Percentiles rank a stretch among this genome's conserved stretches.
Conservation (phyloP, 1,140 invertebrate species). For the Listronotus oregonensis region DNA sequence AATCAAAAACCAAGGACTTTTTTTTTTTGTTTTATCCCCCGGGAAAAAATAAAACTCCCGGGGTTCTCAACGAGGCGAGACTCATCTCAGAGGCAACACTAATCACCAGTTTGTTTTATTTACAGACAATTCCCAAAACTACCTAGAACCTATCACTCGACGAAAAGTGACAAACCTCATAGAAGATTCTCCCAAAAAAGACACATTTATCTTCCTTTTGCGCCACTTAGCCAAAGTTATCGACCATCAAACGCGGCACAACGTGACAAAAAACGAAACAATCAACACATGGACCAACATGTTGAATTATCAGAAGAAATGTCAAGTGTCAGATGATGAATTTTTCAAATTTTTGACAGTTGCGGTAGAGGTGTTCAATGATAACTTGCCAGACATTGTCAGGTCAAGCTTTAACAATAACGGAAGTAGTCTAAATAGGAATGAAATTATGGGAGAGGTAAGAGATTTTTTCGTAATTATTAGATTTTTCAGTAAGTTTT, state of each 20-base stretch:
- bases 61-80: too few relatives aligned
- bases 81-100: too few relatives aligned
- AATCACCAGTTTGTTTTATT: neutral
- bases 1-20: too few relatives aligned
- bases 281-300: conserved; percentile 33
- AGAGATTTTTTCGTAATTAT: too few relatives aligned
- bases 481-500: too few relatives aligned
- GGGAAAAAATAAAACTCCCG: too few relatives aligned
- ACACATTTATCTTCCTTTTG: conserved; percentile 91
- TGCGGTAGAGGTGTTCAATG: conserved; percentile 31
- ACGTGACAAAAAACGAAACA: conserved; percentile 22
- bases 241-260: conserved; percentile 60
- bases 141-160: conserved; percentile 26
- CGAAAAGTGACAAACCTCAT: conserved; percentile 22
- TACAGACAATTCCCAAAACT: conserved; percentile 30
- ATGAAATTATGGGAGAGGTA: conserved; percentile 19
- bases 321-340: conserved; percentile 17
- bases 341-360: conserved; percentile 32
- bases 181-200: conserved; percentile 47
- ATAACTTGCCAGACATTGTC: conserved; percentile 28
- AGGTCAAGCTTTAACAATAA: conserved; percentile 26
- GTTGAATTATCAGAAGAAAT: conserved; percentile 27
- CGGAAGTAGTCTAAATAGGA: conserved; percentile 7
- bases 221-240: conserved; percentile 88
- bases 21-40: too few relatives aligned